These are phyloP conservation scores for Eulemur rubriventer DNA, from an alignment of 2,797 vertebrate species.

Conservation along the genomic window DNA sequence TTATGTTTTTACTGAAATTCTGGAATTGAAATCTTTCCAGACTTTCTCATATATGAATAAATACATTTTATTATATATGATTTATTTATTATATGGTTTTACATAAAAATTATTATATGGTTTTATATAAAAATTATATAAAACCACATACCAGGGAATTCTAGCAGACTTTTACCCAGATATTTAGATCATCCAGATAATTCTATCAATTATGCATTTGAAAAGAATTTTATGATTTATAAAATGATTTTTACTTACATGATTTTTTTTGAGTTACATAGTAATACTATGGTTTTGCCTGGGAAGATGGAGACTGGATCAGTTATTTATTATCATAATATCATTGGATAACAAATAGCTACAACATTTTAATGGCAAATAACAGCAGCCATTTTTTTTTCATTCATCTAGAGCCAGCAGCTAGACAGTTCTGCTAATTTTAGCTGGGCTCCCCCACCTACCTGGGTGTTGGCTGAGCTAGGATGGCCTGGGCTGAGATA, in stretches of 20 bases:
- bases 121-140: not conserved
- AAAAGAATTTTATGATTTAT: constrained; percentile 1
- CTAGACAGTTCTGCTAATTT: not conserved
- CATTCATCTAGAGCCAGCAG: not conserved
- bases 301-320: not conserved
- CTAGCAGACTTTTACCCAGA: not conserved
- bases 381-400: not conserved
- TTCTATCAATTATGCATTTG: not conserved
- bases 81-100: not conserved
- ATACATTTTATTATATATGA: not conserved
- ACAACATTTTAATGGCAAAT: not conserved
- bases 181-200: not conserved
- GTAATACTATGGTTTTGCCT: not conserved
- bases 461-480: not conserved
- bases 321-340: not conserved
- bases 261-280: not conserved
- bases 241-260: not conserved
- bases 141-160: not conserved
- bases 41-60: not conserved
- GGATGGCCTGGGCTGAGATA: not conserved
- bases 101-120: not conserved
- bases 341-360: not conserved
- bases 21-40: not conserved
- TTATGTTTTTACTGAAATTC: constrained; percentile 3
- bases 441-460: not conserved